Base-by-base conservation (phyloP, 2,797 vertebrate species). In the Amphiprion clarkii region DNA sequence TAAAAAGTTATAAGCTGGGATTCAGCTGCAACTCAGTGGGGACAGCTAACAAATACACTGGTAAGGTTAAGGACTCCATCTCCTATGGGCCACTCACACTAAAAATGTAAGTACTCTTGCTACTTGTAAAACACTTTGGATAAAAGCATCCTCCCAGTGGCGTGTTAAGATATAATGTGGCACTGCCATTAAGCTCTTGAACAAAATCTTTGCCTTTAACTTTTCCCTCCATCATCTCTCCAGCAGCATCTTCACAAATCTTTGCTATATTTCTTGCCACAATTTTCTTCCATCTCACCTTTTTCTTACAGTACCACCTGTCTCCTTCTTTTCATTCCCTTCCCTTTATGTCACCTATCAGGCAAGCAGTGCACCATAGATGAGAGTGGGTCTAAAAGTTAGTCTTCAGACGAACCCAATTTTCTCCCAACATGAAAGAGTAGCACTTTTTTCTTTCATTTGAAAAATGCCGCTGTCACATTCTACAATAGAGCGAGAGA, bases 381-480 rank as follows among this genome's bases (percentile, higher is more conserved):
- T 11, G 39, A 80, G 71, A 76, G 33, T 29, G 66, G 56, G 71
- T 70, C 10, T 1, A 71, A 81, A 75, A 73, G 67, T 81, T 76
- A 52, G 70, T 65, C 63, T 82, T 83, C 56, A 83, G 76, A 86
- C 63, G 55, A 67, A 81, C 78, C 63, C 86, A 86, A 81, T 89
- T 88, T 87, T 84, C 64, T 80, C 64, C 61, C 4, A 64, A 78
- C 72, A 88, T 87, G 72, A 89, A 87, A 87, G 83, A 51, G 40
- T 29, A 25, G 48, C 61, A 55, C 44, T 69, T 69, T 70, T 64
- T 55, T 19, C 39, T n/a, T 42, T 55, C 11, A 67, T 69, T 62
- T 86, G 29, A 79, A 82, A 74, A 64, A 74, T 64, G 68, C 65
- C 3, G 17, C 70, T 60, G 65, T 73, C 72, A 48, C 67, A 52